A percentile compares a stretch with the other conserved stretches of the same genome.
Conservation (phyloP, 2,113 vertebrate species). For the Crypturellus undulatus region DNA sequence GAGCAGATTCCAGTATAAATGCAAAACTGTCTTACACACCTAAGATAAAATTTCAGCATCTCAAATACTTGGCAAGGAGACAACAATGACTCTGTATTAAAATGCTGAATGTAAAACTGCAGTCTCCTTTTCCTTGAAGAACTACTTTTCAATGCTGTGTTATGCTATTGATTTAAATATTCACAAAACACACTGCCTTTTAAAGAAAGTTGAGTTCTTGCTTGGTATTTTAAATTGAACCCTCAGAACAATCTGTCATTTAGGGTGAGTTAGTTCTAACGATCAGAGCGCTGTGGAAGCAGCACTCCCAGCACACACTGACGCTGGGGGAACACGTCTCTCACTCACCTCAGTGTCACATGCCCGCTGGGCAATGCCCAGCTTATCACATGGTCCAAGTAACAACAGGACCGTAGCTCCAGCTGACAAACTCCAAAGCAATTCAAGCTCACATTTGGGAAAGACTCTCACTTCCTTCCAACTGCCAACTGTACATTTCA, state of each 20-base stretch:
- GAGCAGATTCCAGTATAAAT: background rate
- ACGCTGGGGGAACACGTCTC: background rate
- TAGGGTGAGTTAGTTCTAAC: background rate
- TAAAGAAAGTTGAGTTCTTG: background rate
- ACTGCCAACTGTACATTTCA: background rate
- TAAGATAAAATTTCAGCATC: background rate
- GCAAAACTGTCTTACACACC: background rate
- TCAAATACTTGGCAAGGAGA: background rate
- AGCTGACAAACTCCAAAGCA: background rate
- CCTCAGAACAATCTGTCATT: background rate
- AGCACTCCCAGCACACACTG: background rate
- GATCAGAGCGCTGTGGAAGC: background rate
- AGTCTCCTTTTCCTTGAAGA: background rate
- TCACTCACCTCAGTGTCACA: background rate
- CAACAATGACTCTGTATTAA: background rate
- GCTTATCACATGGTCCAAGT: background rate
- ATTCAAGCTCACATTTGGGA: background rate
- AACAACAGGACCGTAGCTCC: background rate
- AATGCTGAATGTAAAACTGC: background rate
- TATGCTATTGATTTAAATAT: background rate
- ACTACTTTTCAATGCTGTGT: background rate
- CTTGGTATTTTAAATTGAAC: background rate
- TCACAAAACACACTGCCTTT: background rate
- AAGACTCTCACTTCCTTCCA: fast-evolving
- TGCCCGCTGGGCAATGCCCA: background rate